A percentile compares a stretch with the other conserved stretches of the same genome.
Conservation (phyloP, 2,797 vertebrate species). For the Urophycis tenuis region DNA sequence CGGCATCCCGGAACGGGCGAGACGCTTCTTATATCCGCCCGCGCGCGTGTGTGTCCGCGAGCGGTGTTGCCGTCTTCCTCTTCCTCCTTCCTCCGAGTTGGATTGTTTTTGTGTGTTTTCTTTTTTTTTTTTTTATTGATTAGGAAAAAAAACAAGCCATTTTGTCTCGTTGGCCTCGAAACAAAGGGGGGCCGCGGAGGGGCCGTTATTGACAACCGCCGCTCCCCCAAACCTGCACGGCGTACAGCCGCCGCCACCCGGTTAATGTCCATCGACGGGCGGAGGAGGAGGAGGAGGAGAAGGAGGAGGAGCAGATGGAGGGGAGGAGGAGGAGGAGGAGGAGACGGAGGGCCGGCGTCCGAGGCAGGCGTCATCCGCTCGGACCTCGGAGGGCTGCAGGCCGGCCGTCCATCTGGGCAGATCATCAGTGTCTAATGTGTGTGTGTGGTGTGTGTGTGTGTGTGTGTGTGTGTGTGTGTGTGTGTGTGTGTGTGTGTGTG, state of each 20-base stretch:
- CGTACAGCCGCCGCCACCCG: neutral
- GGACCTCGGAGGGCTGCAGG: no score
- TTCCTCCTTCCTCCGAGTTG: no score
- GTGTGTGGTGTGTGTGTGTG: no score
- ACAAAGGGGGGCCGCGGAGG: neutral
- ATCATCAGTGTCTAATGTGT: no score
- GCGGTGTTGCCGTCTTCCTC: neutral
- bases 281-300: no score
- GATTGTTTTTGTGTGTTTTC: no score
- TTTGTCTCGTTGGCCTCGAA: neutral
- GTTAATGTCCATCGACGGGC: neutral
- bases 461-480: no score
- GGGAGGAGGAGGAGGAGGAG: no score
- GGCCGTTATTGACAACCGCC: neutral
- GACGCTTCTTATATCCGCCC: neutral
- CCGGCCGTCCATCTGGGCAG: no score
- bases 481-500: no score
- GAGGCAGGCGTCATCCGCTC: neutral
- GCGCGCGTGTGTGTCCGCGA: no score
- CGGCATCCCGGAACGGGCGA: neutral
- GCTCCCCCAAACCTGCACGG: neutral
- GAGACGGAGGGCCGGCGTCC: neutral
- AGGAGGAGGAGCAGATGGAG: no score
- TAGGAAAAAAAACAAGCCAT: neutral
- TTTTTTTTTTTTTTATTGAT: neutral